Base-by-base conservation (phyloP, 2,888 invertebrate genomes). In the Caenorhabditis afra region DNA sequence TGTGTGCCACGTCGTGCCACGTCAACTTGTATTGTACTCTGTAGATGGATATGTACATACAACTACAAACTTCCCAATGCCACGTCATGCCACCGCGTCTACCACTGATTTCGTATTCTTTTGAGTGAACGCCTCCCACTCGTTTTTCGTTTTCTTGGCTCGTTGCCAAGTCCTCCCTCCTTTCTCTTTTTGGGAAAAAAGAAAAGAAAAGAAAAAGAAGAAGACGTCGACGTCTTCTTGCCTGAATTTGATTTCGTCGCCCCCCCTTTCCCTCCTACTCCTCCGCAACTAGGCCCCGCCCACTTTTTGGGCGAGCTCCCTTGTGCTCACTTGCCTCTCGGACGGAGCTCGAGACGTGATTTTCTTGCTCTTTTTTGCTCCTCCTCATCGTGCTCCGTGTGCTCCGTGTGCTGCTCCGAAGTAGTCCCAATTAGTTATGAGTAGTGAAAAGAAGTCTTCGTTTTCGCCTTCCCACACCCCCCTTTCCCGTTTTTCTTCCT, bases 241-340 rank as follows among this genome's bases (percentile, higher is more conserved):
- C 59, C 53, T 41, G 39, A 65, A 65, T 65, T 58, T 66, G 59
- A 65, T 65, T 74, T 65, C 65, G 50, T 49, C 65, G 41, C 61
- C 53, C 55, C 53, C 44, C 64, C 57, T 47, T 29, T 61, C n/a
- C n/a, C n/a, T 29, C 45, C 39, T 47, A 45, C 45, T 22, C 39
- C 49, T 39, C 23, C 20, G 14, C 20, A 14, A n/a, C n/a, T n/a
- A 44, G 45, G 58, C 65, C 50, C 22, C 65, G 65, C 65, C 74
- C 59, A 7, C 37, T 50, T 73, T 41, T 49, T 47, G 22, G 22
- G 1, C 10, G 16, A 45, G 14, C 35, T 47, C 44, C 45, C 53
- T 52, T 50, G 18, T 44, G 22, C 47, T 29, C 47, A 55, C 39
- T 50, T 49, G 47, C 16, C 18, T 35, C 29, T 61, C 35, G 37